Conservation (phyloP, 2,113 vertebrate genomes). For the Sporophila hypoxantha region DNA sequence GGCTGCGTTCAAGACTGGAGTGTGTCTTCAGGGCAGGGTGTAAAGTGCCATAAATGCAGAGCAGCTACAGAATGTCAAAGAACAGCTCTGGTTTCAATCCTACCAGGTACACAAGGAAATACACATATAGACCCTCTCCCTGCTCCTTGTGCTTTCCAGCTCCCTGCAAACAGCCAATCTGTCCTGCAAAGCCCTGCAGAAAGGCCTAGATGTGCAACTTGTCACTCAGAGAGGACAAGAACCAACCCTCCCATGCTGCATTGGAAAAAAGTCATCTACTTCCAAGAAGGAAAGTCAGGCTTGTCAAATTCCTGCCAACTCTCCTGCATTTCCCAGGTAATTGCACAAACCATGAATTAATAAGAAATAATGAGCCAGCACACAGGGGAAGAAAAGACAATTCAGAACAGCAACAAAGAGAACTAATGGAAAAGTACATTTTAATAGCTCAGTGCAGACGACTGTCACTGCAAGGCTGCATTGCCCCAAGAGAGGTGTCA, state of each 20-base stretch:
- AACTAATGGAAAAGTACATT: background rate
- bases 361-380: conserved; percentile 32
- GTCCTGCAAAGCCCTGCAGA: background rate
- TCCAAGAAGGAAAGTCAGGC: background rate
- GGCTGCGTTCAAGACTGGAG: background rate
- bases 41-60: background rate
- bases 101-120: background rate
- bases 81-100: background rate
- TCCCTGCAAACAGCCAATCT: background rate
- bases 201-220: background rate
- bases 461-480: background rate
- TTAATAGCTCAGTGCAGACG: background rate
- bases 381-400: conserved; percentile 11
- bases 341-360: conserved; percentile 24
- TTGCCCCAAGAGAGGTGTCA: background rate
- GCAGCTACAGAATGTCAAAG: background rate
- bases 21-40: background rate
- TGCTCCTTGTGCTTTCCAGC: background rate
- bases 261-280: background rate
- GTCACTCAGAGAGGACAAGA: background rate
- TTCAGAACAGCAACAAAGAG: background rate
- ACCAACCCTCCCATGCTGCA: background rate
- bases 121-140: rapidly evolving
- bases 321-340: conserved; percentile 17
- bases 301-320: background rate